phyloP scores from a whole-genome alignment of 2,888 invertebrate species.

The Drosophila rellima region DNA sequence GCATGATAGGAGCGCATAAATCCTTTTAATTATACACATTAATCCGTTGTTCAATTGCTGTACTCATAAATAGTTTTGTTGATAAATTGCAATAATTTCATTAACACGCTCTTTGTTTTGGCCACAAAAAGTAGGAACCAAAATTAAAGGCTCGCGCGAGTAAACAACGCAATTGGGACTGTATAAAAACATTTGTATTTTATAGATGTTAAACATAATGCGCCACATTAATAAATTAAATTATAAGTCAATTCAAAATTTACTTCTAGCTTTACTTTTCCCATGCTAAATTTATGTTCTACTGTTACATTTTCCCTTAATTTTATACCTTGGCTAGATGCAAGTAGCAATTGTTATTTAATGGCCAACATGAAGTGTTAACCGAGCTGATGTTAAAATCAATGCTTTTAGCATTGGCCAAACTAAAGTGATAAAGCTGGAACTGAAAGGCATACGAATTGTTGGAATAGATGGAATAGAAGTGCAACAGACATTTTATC shows the following conservation, averaged over 20 bases:
- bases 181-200: no score
- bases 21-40: neutral
- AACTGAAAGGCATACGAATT: slow-evolving; percentile 40
- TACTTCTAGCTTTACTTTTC: no score
- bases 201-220: no score
- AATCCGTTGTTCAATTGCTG: neutral
- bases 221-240: no score
- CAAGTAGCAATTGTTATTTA: slow-evolving; percentile 52
- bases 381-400: slow-evolving; percentile 40
- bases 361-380: slow-evolving; percentile 38
- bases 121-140: no score
- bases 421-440: slow-evolving; percentile 10
- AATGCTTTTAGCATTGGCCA: slow-evolving; percentile 11
- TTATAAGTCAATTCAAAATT: no score
- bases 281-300: no score
- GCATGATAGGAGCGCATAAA: neutral
- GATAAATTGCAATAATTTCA: neutral
- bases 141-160: no score
- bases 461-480: slow-evolving; percentile 7
- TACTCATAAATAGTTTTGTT: neutral
- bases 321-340: no score
- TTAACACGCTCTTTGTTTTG: neutral
- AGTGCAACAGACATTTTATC: slow-evolving; percentile 31
- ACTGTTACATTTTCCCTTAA: neutral
- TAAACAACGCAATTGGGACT: no score